Evolutionary conservation across 2,113 vertebrate species (phyloP), one percentile per base, ranked within the genome.

Genomic region (Corapipo altera): DNA sequence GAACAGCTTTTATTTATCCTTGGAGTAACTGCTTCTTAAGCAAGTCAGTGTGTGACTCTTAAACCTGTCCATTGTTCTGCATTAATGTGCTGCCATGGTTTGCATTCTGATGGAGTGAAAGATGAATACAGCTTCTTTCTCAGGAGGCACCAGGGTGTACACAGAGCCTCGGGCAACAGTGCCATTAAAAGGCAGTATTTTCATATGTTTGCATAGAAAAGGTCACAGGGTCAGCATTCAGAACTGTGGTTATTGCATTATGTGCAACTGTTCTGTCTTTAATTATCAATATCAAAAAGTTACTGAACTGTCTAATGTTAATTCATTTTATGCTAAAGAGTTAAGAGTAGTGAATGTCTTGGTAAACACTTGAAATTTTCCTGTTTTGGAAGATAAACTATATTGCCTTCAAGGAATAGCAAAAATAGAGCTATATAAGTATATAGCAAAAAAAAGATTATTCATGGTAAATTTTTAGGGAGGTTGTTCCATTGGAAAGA

Each of bases 121-220:
- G 75, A 67, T 15, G 16, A 82, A 46, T 64, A 14, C 39, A 58
- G 30, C 49, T 71, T 35, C 71, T 82, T 82, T 62, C 85, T 85
- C 33, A 44, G 83, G 44, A 85, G 46, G 32, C 77, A 73, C 20
- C 22, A 43, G 54, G 39, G 28, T 72, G 39, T 64, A 51, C 44
- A 21, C 57, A 78, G 32, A 66, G 43, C 57, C 73, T 87, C 51
- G 59, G 83, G 57, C 82, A 82, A 64, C 44, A 51, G 35, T 58
- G 62, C 62, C 85, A 92, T 96, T 82, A 82, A 90, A 93, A 74
- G 67, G 27, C 66, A 52, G 6, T 78, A 28, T 85, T 91, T 95
- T 91, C 52, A n/a, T 77, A 19, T 35, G 39, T 81, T 89, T 95
- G 62, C 39, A 65, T 55, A 61, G n/a, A 64, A 57, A 51, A 78